Percentiles rank a stretch among this genome's conserved stretches.
Conservation (phyloP, 2,888 invertebrate genomes). For the Sarcophaga variegata region DNA sequence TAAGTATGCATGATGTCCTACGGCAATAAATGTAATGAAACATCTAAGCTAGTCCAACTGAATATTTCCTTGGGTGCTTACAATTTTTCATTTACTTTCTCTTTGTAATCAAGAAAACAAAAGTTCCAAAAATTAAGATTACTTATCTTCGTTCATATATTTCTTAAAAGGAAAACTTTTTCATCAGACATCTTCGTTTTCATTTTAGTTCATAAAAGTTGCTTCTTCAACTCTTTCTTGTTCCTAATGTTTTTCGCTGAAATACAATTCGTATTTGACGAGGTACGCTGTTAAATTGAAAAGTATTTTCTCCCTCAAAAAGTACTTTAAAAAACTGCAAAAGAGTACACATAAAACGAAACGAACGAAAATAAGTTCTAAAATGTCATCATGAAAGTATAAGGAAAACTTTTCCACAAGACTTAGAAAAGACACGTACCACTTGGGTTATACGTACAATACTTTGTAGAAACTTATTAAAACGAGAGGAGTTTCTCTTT, state of each 20-base stretch:
- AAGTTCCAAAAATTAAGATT: constrained; percentile 23
- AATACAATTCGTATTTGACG: constrained; percentile 36
- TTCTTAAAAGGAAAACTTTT: constrained; percentile 44
- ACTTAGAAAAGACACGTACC: constrained; percentile 39
- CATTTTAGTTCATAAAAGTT: constrained; percentile 2
- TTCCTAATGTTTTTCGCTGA: neutral
- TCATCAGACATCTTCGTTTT: constrained; percentile 33
- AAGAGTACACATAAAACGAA: neutral
- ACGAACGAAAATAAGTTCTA: constrained; percentile 27
- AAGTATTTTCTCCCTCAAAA: constrained; percentile 4
- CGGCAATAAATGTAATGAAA: neutral
- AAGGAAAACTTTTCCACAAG: constrained; percentile 55
- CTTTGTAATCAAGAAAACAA: constrained; percentile 1
- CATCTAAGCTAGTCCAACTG: neutral
- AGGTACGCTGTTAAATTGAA: constrained; percentile 7
- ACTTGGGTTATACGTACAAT: constrained; percentile 22
- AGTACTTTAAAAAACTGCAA: neutral
- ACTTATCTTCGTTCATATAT: constrained; percentile 26
- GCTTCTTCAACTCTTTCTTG: neutral
- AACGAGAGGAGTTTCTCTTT: constrained; percentile 35
- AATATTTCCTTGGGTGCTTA: neutral
- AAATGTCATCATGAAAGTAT: constrained; percentile 47
- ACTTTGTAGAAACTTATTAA: constrained; percentile 47
- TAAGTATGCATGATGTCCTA: neutral
- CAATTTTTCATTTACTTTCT: constrained; percentile 12